Evolutionary conservation across 37 sponge, comb jelly and placozoan species (phyloP), one percentile per base, ranked within the genome.

Genomic region (Cladorhizidae sp.): DNA sequence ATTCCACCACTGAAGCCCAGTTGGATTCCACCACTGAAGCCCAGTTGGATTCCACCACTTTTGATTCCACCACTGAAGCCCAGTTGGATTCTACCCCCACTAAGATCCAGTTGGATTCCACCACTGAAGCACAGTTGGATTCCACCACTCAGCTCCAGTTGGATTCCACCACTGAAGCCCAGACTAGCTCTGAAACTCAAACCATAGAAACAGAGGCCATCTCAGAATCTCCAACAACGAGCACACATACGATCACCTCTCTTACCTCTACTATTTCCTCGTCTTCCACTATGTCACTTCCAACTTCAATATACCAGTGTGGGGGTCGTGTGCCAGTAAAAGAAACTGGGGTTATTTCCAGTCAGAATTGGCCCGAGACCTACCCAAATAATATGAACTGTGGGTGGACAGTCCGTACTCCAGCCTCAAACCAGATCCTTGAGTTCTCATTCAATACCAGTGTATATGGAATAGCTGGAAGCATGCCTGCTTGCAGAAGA

Each of bases 321-420:
- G 81, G 81, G 43, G 74, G 74, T 0, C 52, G 23, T 25, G 25
- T 83, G 8, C 59, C 58, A 0, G n/a, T n/a, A n/a, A 50, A 17
- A 22, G 45, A 15, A 5, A 73, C 26, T 42, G 84, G 85, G 23
- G 9, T 35, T 1, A 57, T 89, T 45, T n/a, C 40, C 20, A 65
- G 80, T 29, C 75, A 74, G 0, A 76, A 72, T 31, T 83, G 79
- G 70, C 84, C 80, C 23, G 1, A 62, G 23, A 49, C 76, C 1
- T 89, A 89, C 50, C 69, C 70, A 3, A 42, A 15, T 25, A 67
- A 73, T 20, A 26, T 67, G 1, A 64, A 83, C 40, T 89, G 84
- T 54, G 79, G 74, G 20, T 89, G 89, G 89, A 83, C 38, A 0
- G 83, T 89, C 54, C 40, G 50, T 3, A 40, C 79, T 1, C 79